Conservation (phyloP, 2,113 vertebrate species). For the Callospermophilus lateralis region DNA sequence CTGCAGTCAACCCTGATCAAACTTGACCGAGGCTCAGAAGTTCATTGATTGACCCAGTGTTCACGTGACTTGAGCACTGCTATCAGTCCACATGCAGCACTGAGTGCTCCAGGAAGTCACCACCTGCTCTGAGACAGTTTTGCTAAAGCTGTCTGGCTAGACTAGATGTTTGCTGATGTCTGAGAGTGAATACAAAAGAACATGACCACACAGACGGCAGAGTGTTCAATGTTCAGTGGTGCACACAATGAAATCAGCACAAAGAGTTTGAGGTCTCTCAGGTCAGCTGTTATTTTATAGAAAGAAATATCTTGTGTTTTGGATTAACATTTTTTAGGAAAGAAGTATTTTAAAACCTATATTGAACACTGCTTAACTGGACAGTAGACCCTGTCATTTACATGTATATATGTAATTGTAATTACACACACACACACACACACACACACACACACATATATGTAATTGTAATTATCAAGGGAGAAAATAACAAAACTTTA, state of each 20-base stretch:
- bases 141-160: too few species aligned
- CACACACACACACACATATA: too few species aligned
- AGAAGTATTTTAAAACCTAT: background rate
- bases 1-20: background rate
- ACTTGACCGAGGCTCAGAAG: background rate
- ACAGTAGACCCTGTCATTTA: background rate
- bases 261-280: background rate
- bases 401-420: too few species aligned
- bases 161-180: background rate
- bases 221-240: background rate
- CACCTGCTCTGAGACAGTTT: too few species aligned
- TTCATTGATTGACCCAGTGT: background rate
- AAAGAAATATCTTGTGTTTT: conserved; percentile 27
- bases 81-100: too few species aligned
- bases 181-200: background rate
- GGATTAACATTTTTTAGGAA: background rate
- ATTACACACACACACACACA: too few species aligned
- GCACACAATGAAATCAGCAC: background rate
- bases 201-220: background rate
- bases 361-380: conserved; percentile 6
- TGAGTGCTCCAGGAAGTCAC: too few species aligned
- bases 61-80: background rate
- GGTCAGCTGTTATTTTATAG: background rate
- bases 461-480: background rate
- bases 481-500: conserved; percentile 62